Percentiles rank a stretch among this genome's conserved stretches.
Conservation (phyloP, 2,113 vertebrate species). For the Mesembrinibis cayennensis region DNA sequence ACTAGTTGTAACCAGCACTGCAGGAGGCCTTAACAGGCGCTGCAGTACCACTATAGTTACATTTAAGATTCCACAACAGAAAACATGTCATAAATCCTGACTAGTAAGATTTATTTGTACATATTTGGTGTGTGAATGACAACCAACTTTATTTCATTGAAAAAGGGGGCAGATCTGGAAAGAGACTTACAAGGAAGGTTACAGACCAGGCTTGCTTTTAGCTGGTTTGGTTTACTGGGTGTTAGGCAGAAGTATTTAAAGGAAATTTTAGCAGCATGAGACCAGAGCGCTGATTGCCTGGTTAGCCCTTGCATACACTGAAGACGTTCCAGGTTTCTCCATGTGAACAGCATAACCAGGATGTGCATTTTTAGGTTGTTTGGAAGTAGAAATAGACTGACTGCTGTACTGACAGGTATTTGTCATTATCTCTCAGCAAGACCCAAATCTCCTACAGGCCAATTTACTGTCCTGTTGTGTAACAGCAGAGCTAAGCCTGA, state of each 20-base stretch:
- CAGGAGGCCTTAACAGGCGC: neutral
- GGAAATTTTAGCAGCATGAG: neutral
- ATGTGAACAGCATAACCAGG: neutral
- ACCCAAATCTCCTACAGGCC: neutral
- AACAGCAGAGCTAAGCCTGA: neutral
- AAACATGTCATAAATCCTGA: neutral
- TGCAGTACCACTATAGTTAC: neutral
- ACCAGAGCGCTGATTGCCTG: neutral
- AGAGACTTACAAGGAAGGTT: neutral
- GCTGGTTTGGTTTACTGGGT: neutral
- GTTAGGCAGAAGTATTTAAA: neutral
- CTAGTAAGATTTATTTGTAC: neutral
- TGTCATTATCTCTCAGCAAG: slow-evolving; percentile 22
- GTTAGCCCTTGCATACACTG: neutral
- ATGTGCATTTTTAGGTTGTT: neutral
- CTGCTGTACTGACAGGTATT: neutral
- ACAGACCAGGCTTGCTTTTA: neutral
- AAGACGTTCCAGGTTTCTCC: neutral
- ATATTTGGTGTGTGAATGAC: neutral
- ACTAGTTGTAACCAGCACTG: neutral
- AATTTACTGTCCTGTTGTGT: slow-evolving; percentile 29
- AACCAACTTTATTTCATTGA: neutral
- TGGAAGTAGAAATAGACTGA: neutral
- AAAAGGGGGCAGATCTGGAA: neutral
- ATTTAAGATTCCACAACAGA: neutral